phyloP scores from a whole-genome alignment of 1,140 invertebrate genomes.

The Aphelenchoides besseyi region DNA sequence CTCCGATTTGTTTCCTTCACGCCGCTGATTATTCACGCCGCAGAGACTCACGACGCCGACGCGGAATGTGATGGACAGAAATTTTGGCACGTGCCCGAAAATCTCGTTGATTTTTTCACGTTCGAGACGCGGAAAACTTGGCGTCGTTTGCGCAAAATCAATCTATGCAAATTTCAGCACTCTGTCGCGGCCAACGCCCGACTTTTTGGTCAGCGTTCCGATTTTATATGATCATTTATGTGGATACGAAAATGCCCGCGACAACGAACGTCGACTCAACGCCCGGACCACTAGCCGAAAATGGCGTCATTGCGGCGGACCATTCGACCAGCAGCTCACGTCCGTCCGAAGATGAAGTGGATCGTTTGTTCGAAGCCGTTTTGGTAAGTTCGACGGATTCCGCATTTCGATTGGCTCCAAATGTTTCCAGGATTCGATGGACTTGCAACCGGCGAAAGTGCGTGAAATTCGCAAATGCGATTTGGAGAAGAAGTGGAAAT shows the following conservation, averaged over 20 bases:
- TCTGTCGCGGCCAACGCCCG: background rate
- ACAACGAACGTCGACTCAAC: background rate
- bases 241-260: background rate
- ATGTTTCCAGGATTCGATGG: constrained; percentile 83
- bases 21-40: too few relatives aligned
- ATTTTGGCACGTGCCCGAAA: too few relatives aligned
- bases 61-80: too few relatives aligned
- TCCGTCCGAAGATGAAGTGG: background rate
- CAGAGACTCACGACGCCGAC: too few relatives aligned
- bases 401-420: background rate
- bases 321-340: background rate
- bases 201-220: background rate
- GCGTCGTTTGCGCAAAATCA: background rate
- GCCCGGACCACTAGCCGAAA: background rate
- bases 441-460: constrained; percentile 95
- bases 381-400: background rate
- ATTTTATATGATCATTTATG: constrained; percentile 7
- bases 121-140: background rate
- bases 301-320: background rate
- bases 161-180: constrained; percentile 11
- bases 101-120: too few relatives aligned
- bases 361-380: background rate
- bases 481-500: constrained; percentile 97
- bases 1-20: too few relatives aligned
- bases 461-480: constrained; percentile 93